Conservation (phyloP, 2,113 vertebrate species). For the Capreolus pygargus region DNA sequence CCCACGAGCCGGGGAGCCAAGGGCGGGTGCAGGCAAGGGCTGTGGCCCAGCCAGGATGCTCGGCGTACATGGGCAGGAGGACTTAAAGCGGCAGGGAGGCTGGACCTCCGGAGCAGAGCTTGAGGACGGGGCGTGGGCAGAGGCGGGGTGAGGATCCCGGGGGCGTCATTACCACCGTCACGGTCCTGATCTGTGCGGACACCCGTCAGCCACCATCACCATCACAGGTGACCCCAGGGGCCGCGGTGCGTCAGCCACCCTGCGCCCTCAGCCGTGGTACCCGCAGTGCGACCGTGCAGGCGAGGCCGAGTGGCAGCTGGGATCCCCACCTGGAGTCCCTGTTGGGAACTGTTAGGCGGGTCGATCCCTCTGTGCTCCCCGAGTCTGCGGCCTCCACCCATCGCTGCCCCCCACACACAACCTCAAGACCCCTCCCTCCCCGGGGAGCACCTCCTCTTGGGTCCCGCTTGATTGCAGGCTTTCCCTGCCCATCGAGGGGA, state of each 20-base stretch:
- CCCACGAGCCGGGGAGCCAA: accelerated
- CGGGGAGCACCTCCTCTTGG: accelerated
- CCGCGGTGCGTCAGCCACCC: accelerated
- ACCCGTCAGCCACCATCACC: accelerated
- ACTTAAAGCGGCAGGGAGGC: no score
- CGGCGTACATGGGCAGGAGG: accelerated
- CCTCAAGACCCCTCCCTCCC: no score
- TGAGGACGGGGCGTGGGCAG: not conserved
- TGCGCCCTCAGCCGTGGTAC: accelerated
- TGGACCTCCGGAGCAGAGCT: not conserved
- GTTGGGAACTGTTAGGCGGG: accelerated
- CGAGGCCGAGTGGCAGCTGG: accelerated
- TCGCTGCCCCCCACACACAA: no score
- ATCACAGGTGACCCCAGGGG: not conserved
- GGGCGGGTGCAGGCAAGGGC: not conserved
- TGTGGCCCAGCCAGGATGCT: not conserved
- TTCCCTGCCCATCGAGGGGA: accelerated
- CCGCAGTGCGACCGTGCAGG: not conserved
- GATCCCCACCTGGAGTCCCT: not conserved
- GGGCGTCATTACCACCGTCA: accelerated
- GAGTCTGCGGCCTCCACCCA: accelerated
- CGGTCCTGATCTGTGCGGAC: accelerated
- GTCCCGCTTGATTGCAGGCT: accelerated
- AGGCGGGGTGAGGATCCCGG: not conserved
- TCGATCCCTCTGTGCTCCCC: accelerated